Evolutionary conservation across 92 coral and sea anemone genomes (phyloP), one percentile per base, ranked within the genome.

Genomic region (Paragorgia papillata): DNA sequence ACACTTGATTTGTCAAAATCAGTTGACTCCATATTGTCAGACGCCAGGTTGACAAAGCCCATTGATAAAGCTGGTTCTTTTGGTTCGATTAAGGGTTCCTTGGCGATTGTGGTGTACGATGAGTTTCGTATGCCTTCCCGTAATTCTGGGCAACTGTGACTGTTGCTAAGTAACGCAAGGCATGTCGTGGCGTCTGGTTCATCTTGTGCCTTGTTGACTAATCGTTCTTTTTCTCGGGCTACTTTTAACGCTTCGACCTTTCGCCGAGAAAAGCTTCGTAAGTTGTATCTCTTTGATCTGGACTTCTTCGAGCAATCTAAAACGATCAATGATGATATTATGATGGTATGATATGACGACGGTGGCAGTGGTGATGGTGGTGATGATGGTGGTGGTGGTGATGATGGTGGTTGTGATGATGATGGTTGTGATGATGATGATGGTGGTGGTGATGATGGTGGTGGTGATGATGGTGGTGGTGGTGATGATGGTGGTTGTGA

Each of bases 201-300:
- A 24, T 30, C 30, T 37, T 31, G 14, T 7, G 41, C 32, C 29
- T 35, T 37, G 12, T 56, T 71, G n/a, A n/a, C 43, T 0, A 28
- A 29, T 17, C 3, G 44, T 33, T 53, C 22, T 31, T 33, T 54
- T 21, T 5, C 21, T 20, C 17, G 44, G 49, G 57, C 32, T 18
- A 24, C 0, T 20, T 54, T 71, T 17, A n/a, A 13, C n/a, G 31
- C 78, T 30, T 71, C 78, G 5, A 64, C 78, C 41, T 71, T 71
- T 5, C 48, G 78, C 19, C 78, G 64, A 39, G 78, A 71, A 56
- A 71, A 71, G 14, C 78, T 71, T 71, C 78, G 0, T 12, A 71
- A 58, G 35, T 71, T 71, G 64, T 71, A 71, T n/a, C 48, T 57
- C 19, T 55, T 54, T 53, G 64, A 21, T 71, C 51, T 53, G 20